Evolutionary conservation across 2,113 vertebrate genomes (phyloP).

Genomic region (Kryptolebias marmoratus): DNA sequence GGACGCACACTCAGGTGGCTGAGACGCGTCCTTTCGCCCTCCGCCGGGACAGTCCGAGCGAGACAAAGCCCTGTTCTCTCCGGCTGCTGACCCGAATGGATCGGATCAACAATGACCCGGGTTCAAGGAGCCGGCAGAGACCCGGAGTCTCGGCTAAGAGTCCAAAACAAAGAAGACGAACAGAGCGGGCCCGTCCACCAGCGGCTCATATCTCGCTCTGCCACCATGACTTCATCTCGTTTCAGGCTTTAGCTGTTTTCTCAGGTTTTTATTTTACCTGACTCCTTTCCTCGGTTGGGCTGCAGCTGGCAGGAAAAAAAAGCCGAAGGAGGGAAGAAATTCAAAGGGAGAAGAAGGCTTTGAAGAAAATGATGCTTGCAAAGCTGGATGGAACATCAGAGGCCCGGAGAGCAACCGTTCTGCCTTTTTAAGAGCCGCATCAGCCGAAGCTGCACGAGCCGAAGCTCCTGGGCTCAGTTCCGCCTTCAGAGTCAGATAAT

Average conservation of each 20-base stretch:
- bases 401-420: conserved; percentile 42
- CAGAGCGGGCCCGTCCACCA: no score
- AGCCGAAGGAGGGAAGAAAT: conserved; percentile 10
- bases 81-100: conserved; percentile 32
- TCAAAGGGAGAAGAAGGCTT: conserved; percentile 42
- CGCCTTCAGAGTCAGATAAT: background rate
- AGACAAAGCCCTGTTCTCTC: conserved; percentile 13
- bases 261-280: conserved; percentile 28
- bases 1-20: conserved; percentile 54
- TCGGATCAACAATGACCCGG: conserved; percentile 60
- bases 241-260: conserved; percentile 42
- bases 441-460: conserved; percentile 30
- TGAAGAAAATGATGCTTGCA: conserved; percentile 57
- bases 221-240: conserved; percentile 10
- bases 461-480: conserved; percentile 51
- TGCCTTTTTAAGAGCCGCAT: conserved; percentile 46
- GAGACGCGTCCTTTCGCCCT: background rate
- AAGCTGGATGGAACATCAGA: conserved; percentile 71
- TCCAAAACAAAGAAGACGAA: conserved; percentile 28
- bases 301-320: conserved; percentile 32
- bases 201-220: conserved; percentile 1
- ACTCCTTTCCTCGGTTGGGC: conserved; percentile 49
- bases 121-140: conserved; percentile 58
- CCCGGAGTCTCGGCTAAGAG: conserved; percentile 60
- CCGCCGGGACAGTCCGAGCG: conserved; percentile 59